phyloP scores from a whole-genome alignment of 2,888 invertebrate genomes.

The Drosophila infuscata region DNA sequence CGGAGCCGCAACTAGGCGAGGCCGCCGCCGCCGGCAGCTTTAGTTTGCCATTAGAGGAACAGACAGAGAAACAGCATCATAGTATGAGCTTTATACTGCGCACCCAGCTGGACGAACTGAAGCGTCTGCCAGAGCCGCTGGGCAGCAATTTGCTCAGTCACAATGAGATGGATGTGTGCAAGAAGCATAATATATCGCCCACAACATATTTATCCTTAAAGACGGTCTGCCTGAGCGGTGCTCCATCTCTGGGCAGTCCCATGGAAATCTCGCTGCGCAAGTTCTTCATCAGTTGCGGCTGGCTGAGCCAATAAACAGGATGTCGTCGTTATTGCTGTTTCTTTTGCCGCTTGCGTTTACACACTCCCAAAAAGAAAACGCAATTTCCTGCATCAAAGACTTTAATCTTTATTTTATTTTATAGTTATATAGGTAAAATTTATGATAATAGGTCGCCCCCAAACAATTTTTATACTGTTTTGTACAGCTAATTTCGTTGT shows the following conservation, averaged over 20 bases:
- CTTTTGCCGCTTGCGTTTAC: conserved; percentile 12
- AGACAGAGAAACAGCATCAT: conserved; percentile 26
- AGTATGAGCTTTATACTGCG: conserved; percentile 87
- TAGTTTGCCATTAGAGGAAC: conserved; percentile 50
- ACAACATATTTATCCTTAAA: conserved; percentile 96
- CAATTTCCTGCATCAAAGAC: conserved; percentile 60
- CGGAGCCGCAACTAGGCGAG: conserved; percentile 66
- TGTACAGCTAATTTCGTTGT: conserved; percentile 42
- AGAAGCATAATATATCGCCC: conserved; percentile 91
- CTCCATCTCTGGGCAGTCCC: conserved; percentile 76
- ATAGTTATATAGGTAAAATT: conserved; percentile 55
- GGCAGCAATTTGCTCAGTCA: conserved; percentile 87
- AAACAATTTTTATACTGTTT: conserved; percentile 37
- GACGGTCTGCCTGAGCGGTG: conserved; percentile 89
- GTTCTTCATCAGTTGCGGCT: conserved; percentile 84
- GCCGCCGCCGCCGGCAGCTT: conserved; percentile 53
- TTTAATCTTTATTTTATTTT: conserved; percentile 53
- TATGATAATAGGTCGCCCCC: conserved; percentile 44
- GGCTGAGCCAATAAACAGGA: conserved; percentile 83
- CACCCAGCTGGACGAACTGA: conserved; percentile 83
- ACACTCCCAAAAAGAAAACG: conserved; percentile 5
- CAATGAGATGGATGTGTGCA: conserved; percentile 91
- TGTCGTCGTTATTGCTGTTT: neutral
- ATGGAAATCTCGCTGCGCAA: conserved; percentile 86
- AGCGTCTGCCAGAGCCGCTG: conserved; percentile 80